Evolutionary conservation across 2,888 invertebrate species (phyloP), one percentile per base, ranked within the genome.

Genomic region (Reticulitermes lucifugus): DNA sequence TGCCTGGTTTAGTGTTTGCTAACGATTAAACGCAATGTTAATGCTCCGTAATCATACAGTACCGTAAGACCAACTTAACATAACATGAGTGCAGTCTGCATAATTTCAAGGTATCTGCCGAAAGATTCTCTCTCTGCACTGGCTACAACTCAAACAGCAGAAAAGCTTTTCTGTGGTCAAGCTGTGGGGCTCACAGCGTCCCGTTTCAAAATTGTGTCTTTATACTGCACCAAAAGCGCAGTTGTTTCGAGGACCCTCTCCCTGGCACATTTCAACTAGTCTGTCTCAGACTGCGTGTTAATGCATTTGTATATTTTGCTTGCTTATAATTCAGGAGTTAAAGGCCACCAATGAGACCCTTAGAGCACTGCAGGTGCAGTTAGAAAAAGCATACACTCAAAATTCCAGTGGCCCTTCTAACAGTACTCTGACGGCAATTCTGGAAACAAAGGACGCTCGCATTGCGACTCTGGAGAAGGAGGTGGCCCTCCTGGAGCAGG

Each of bases 381-480:
- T 96, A 94, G 96, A 96, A 92, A 93, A 95, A 90, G 94, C 94
- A 91, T 86, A 86, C 86, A 84, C 75, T 85, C 87, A 87, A 85
- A 87, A 86, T 86, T 77, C 84, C 79, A 83, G 86, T 80, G 91
- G 93, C 90, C 92, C 93, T 90, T 91, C 93, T 90, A 93, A 93
- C 91, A 95, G 95, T 91, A 95, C 95, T 89, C 93, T 96, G 91
- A 94, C 95, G 89, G 95, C 95, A 89, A 95, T 96, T 91, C 93
- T 96, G 92, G 96, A 95, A 93, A 96, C 95, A 89, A 95, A 97
- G 95, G 97, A 97, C 92, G 95, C 96, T 90, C 94, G 96, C 91
- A 96, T 97, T 91, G 94, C 95, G 90, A 96, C 96, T 88, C 93
- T 98, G 92, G 97, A 98, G 93, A 95, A 95, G 89, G 96, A 97